Percentiles rank a stretch among this genome's conserved stretches.
Evolutionary conservation across 2,888 invertebrate genomes (phyloP).

Genomic region (Folsomia manolachei): DNA sequence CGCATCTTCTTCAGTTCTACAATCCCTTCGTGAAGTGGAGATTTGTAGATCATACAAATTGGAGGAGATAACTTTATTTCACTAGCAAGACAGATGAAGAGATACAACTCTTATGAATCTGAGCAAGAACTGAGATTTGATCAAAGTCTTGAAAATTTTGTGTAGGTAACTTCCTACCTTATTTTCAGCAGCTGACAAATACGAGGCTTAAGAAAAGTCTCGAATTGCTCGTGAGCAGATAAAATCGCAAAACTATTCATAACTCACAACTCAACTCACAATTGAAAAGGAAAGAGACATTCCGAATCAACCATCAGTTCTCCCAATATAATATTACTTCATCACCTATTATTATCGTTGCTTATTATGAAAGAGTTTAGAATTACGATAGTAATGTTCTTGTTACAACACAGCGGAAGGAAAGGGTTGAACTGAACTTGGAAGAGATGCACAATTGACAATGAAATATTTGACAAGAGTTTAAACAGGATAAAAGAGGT

Average conservation of each 20-base stretch:
- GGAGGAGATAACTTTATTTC: neutral
- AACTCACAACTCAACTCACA: slow-evolving; percentile 4
- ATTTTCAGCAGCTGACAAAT: neutral
- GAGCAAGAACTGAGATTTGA: neutral
- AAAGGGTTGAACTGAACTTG: slow-evolving; percentile 19
- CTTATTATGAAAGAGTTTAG: neutral
- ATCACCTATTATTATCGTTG: neutral
- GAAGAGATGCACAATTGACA: slow-evolving; percentile 11
- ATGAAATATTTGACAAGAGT: slow-evolving; percentile 11
- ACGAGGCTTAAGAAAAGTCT: neutral
- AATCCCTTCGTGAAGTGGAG: neutral
- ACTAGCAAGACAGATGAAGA: neutral
- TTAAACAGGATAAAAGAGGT: slow-evolving; percentile 8
- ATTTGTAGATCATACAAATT: slow-evolving; percentile 7
- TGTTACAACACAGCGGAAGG: slow-evolving; percentile 12
- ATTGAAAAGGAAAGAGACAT: slow-evolving; percentile 7
- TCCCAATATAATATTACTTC: neutral
- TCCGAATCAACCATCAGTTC: neutral
- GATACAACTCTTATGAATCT: neutral
- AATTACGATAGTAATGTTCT: too few relatives aligned
- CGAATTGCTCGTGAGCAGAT: slow-evolving; percentile 11
- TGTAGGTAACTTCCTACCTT: too few relatives aligned
- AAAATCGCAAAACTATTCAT: slow-evolving; percentile 8
- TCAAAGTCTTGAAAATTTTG: neutral
- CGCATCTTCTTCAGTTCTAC: neutral